phyloP scores from a whole-genome alignment of 2,888 invertebrate genomes.

The Mythimna pallens region DNA sequence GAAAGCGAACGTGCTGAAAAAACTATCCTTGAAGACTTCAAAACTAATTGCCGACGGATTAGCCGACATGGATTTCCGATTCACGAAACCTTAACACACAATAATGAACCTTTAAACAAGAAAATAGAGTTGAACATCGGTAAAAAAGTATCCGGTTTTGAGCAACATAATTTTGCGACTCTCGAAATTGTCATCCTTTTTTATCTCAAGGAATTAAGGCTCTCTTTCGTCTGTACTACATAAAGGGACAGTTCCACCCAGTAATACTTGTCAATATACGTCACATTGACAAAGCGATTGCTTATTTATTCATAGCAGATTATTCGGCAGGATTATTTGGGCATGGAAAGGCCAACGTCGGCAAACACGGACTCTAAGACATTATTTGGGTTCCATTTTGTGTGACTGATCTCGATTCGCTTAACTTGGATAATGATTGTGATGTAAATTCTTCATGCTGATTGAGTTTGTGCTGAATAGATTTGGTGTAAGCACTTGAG shows the following conservation, averaged over 20 bases:
- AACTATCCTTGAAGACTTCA: conserved; percentile 83
- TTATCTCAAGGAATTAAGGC: conserved; percentile 30
- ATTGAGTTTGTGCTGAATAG: conserved; percentile 69
- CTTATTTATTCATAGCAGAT: conserved; percentile 89
- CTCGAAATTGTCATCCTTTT: conserved; percentile 9
- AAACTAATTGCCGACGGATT: conserved; percentile 89
- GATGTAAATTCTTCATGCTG: conserved; percentile 81
- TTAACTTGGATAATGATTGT: conserved; percentile 78
- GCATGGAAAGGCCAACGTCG: conserved; percentile 81
- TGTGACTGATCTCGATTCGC: conserved; percentile 82
- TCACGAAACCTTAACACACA: conserved; percentile 20
- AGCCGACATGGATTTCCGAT: conserved; percentile 68
- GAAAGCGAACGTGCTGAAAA: conserved; percentile 85
- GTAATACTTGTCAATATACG: conserved; percentile 86
- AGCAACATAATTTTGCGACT: conserved; percentile 37
- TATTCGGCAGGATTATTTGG: conserved; percentile 81
- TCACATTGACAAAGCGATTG: conserved; percentile 85
- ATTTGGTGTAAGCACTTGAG: conserved; percentile 80
- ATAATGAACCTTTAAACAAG: conserved; percentile 5
- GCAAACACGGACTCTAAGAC: conserved; percentile 81
- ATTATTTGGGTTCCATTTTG: conserved; percentile 79
- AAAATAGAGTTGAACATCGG: conserved; percentile 28
- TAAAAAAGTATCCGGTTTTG: neutral
- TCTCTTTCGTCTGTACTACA: conserved; percentile 34
- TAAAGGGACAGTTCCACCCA: conserved; percentile 54